Percentiles rank a stretch among this genome's conserved stretches.
Evolutionary conservation across 2,888 invertebrate genomes (phyloP).

Genomic region (Dasypogon diadema): DNA sequence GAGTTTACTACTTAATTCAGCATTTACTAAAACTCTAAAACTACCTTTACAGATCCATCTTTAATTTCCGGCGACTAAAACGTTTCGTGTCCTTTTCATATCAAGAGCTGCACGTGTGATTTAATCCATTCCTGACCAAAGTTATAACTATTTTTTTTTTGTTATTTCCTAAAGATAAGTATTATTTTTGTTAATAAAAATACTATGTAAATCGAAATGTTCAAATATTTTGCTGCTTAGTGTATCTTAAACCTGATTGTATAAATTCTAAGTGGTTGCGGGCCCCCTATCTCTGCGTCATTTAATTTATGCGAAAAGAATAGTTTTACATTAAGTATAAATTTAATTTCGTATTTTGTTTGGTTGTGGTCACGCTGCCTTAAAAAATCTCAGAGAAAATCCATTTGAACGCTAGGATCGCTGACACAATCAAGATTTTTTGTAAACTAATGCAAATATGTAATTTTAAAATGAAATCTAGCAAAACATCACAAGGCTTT

Average conservation of each 20-base stretch:
- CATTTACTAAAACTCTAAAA: not conserved
- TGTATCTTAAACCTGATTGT: not conserved
- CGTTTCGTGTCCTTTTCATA: slow-evolving; percentile 34
- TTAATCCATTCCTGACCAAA: not conserved
- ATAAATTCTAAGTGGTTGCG: slow-evolving; percentile 7
- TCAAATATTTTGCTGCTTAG: slow-evolving; percentile 37
- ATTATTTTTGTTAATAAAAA: slow-evolving; percentile 36
- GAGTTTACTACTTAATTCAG: not conserved
- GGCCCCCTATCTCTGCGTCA: not conserved
- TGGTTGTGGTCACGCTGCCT: slow-evolving; percentile 6
- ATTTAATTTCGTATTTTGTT: not conserved
- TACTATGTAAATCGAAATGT: slow-evolving; percentile 6
- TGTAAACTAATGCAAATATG: slow-evolving; percentile 21
- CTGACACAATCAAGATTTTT: not conserved
- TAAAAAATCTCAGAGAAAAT: not conserved
- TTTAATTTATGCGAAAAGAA: not conserved
- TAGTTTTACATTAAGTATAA: not conserved
- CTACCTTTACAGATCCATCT: slow-evolving; percentile 36
- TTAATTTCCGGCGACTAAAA: slow-evolving; percentile 37
- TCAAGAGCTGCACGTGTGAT: slow-evolving; percentile 39
- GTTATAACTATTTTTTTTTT: slow-evolving; percentile 4
- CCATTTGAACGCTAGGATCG: not conserved
- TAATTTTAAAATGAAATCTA: not conserved
- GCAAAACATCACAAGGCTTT: slow-evolving; percentile 24
- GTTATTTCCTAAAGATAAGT: slow-evolving; percentile 20